Percentiles rank a stretch among this genome's conserved stretches.
phyloP scores from a whole-genome alignment of 2,113 vertebrate species.

The Sylvia atricapilla region DNA sequence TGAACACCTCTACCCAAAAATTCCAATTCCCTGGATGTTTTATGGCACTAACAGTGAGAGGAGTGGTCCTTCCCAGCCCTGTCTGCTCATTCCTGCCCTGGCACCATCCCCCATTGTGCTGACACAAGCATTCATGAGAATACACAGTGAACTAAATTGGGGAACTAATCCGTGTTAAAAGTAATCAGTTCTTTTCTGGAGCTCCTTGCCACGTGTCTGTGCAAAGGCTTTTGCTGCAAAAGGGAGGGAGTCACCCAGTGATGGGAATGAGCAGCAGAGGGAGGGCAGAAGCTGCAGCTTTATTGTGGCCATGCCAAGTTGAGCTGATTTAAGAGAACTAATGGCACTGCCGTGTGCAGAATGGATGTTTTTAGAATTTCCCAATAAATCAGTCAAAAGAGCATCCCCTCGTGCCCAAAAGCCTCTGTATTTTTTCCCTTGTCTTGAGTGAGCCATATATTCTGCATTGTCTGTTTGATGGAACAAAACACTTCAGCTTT shows the following conservation, averaged over 20 bases:
- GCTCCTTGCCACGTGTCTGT: constrained; percentile 14
- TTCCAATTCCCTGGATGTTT: not conserved
- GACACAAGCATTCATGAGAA: not conserved
- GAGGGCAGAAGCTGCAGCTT: not conserved
- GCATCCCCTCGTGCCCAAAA: not conserved
- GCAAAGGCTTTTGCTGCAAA: not conserved
- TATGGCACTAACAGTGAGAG: not conserved
- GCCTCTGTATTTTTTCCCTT: rapidly evolving
- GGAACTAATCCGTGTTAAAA: constrained; percentile 42
- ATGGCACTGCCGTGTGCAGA: not conserved
- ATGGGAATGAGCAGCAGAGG: not conserved
- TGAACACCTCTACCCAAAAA: not conserved
- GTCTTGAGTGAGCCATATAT: not conserved
- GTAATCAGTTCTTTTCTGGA: constrained; percentile 9
- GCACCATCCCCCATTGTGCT: not conserved
- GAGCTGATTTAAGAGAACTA: not conserved
- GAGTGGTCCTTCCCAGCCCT: not conserved
- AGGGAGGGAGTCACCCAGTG: not conserved
- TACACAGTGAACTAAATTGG: not conserved
- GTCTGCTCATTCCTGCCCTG: not conserved
- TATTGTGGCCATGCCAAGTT: not conserved
- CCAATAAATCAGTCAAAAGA: not conserved
- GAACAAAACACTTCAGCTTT: not conserved
- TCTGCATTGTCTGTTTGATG: not conserved
- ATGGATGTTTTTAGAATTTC: not conserved